Conservation (phyloP, 92 coral and sea anemone species). For the Micromussa lordhowensis region DNA sequence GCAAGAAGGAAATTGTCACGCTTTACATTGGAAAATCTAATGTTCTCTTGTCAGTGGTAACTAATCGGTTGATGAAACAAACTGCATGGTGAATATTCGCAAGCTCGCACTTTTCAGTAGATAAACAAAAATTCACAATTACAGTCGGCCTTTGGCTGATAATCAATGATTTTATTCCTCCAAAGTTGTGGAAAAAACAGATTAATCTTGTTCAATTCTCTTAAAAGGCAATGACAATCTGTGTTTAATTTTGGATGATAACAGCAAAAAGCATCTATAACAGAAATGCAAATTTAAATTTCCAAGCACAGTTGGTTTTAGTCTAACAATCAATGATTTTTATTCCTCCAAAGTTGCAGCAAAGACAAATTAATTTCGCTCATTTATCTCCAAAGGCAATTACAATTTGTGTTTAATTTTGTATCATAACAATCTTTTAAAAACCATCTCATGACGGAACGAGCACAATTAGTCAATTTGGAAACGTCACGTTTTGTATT, state of each 20-base stretch:
- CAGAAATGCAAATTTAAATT: no score
- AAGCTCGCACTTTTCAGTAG: neutral
- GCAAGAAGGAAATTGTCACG: neutral
- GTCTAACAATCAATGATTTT: no score
- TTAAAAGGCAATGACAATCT: neutral
- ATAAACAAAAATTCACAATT: neutral
- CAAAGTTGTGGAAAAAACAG: neutral
- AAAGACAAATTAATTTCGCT: no score
- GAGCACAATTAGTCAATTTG: no score
- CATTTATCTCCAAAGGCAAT: no score
- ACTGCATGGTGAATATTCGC: neutral
- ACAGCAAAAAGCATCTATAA: no score
- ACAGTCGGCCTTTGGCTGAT: neutral
- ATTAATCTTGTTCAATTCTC: neutral
- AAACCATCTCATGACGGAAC: no score
- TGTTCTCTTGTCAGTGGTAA: neutral
- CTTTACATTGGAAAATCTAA: neutral
- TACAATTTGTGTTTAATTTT: no score
- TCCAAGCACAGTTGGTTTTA: no score
- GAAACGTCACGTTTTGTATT: neutral
- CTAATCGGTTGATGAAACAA: neutral
- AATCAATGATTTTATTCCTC: neutral
- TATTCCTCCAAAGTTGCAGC: no score
- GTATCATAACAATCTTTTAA: neutral
- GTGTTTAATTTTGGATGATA: no score